Evolutionary conservation across 2,797 vertebrate genomes (phyloP), one percentile per base, ranked within the genome.

Genomic region (Oophaga sylvatica): DNA sequence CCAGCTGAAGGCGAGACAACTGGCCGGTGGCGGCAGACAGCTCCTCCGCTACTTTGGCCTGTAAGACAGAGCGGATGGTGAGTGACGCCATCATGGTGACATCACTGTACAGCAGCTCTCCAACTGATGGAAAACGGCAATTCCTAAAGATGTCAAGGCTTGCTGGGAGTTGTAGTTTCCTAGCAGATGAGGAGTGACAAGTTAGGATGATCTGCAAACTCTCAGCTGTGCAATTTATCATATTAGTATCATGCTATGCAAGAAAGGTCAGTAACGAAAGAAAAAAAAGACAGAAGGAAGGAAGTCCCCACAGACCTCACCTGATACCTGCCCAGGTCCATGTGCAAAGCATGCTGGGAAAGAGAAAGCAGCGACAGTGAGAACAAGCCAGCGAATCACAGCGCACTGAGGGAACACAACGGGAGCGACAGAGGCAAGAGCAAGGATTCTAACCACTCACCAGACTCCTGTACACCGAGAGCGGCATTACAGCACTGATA

Each of bases 21-120:
- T 96, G 96, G 0, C 96, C 95, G 0, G 96, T 95, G 56, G 96
- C 95, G 0, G 93, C 93, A 3, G 97, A 94, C 90, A 99, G 91
- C 70, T 99, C 97, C 90, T 99, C 97, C 0, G 95, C 96, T 85
- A 99, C 94, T 86, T 95, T 96, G 48, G 94, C 97, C 98, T 99
- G 91, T 3, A 75, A 4, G 22, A 60, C 67, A 19, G 70, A 71
- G 48, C 26, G 17, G 56, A 59, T 17, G 15, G 56, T 29, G 75
- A 20, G n/a, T 26, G 12, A n/a, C 0, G 16, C 29, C 68, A 10
- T 41, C 67, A n/a, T 29, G n/a, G 13, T 16, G 68, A 71, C 5
- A 31, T 16, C 10, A 70, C 3, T 16, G 35, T 41, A 41, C 35
- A 35, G 15, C 16, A 19, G 29, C 57, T 67, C n/a, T 67, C 1